phyloP scores from a whole-genome alignment of 2,888 invertebrate genomes.

The Nymphalis polychloros region DNA sequence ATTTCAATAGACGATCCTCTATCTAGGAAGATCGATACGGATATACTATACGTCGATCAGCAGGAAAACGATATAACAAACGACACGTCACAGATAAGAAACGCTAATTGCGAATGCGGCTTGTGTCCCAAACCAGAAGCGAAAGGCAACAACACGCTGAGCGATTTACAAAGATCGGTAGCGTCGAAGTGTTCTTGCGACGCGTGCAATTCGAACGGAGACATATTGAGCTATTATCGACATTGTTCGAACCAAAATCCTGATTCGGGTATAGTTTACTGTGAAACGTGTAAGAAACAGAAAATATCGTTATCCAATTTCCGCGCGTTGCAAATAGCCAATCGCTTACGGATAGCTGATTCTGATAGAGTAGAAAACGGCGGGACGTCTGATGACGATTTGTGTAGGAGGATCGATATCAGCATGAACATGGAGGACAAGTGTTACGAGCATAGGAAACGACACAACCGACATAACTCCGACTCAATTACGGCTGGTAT shows the following conservation, averaged over 20 bases:
- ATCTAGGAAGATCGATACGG: conserved; percentile 62
- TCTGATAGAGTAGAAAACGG: conserved; percentile 65
- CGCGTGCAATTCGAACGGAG: conserved; percentile 72
- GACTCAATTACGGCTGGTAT: conserved; percentile 69
- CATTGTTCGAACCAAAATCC: conserved; percentile 69
- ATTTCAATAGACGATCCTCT: conserved; percentile 71
- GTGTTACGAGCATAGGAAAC: conserved; percentile 65
- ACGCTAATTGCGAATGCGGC: conserved; percentile 73
- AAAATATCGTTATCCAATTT: conserved; percentile 78
- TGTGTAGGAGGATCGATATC: conserved; percentile 72
- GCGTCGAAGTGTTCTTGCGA: conserved; percentile 69
- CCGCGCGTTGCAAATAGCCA: conserved; percentile 75
- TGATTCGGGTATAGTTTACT: conserved; percentile 73
- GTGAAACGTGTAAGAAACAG: conserved; percentile 74
- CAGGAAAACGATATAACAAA: conserved; percentile 61
- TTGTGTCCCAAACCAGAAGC: conserved; percentile 70
- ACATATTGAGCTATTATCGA: conserved; percentile 70
- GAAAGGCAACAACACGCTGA: conserved; percentile 66
- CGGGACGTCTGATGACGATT: conserved; percentile 66
- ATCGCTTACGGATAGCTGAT: conserved; percentile 67
- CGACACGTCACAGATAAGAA: conserved; percentile 56
- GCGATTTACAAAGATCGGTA: conserved; percentile 74
- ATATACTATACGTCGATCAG: conserved; percentile 73
- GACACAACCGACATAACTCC: conserved; percentile 71
- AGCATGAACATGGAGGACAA: conserved; percentile 71